Conservation (phyloP, 1,140 invertebrate genomes). For the Leptopilina boulardi region DNA sequence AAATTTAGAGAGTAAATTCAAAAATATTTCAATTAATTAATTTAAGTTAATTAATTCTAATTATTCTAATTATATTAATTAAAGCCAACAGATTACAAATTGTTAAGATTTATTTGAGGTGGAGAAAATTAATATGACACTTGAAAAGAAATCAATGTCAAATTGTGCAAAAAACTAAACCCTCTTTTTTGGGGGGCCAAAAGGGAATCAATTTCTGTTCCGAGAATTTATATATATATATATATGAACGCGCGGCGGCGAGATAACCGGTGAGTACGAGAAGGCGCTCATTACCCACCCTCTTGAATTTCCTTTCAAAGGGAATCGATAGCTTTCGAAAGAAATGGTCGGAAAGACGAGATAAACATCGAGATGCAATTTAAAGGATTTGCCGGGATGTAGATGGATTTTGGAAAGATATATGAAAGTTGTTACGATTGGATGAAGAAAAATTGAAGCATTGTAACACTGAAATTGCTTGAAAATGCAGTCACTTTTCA, state of each 20-base stretch:
- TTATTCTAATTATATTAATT: too few relatives aligned
- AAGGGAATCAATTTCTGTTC: constrained; percentile 16
- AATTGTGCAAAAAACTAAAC: background rate
- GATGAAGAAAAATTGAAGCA: background rate
- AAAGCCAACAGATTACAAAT: too few relatives aligned
- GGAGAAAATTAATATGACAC: background rate
- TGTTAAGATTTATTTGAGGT: background rate
- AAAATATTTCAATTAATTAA: too few relatives aligned
- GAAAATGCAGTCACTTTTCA: background rate
- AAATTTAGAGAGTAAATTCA: too few relatives aligned
- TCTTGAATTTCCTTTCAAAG: constrained; percentile 18
- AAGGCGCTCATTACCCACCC: constrained; percentile 31
- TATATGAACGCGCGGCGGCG: too few relatives aligned
- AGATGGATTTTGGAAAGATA: constrained; percentile 20
- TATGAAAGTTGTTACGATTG: constrained; percentile 8
- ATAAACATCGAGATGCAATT: constrained; percentile 32
- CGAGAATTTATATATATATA: background rate
- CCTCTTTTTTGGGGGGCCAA: background rate
- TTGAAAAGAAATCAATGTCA: background rate
- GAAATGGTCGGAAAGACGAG: constrained; percentile 16
- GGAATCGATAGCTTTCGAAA: constrained; percentile 18
- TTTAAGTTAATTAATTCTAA: too few relatives aligned
- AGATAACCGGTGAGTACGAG: constrained; percentile 6
- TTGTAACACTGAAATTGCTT: background rate
- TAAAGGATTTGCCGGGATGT: constrained; percentile 7